Base-by-base conservation (phyloP, 2,888 invertebrate species). In the Euplagia quadripunctaria region DNA sequence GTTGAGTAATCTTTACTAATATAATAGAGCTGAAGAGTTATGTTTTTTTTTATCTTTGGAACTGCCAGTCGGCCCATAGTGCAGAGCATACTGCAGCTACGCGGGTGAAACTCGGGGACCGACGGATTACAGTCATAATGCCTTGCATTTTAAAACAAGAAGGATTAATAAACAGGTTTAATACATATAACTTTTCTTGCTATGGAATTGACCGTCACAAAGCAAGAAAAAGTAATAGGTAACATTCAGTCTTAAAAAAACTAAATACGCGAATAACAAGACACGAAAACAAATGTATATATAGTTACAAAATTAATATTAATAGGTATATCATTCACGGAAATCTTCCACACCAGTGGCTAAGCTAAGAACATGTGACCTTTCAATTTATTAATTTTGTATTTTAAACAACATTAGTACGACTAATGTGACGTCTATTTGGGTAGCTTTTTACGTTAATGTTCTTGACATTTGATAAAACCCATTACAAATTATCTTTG, bases 341-440 rank as follows among this genome's bases (percentile, higher is more conserved):
- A 84, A 85, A 83, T 80, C 85, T 86, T 86, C 84, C 84, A 84
- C 75, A 71, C 69, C 68, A 69, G 55, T 71, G 71, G 71, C 72
- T 81, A 71, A 71, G 69, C 74, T 51, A 68, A 79, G 68, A 64
- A 70, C 68, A 72, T 75, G 72, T 88, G 86, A 87, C 88, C 87
- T 88, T 88, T 88, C 17, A 64, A 70, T 75, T 52, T 83, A 87
- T 85, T 87, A 88, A 85, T 83, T 79, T 83, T 78, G 61, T 74
- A 81, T 81, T 84, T 80, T 82, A 79, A 82, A 78, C 77, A 79
- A 78, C 74, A 73, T 81, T 79, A 78, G 81, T 81, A 81, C 82
- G 67, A 67, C 76, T 83, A 85, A 84, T 82, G 77, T 68, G 73
- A 77, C 74, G 73, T 75, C 76, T 66, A 80, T 81, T 82, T 70